Base-by-base conservation (phyloP, 1,140 invertebrate species). In the Drosophila lowei region DNA sequence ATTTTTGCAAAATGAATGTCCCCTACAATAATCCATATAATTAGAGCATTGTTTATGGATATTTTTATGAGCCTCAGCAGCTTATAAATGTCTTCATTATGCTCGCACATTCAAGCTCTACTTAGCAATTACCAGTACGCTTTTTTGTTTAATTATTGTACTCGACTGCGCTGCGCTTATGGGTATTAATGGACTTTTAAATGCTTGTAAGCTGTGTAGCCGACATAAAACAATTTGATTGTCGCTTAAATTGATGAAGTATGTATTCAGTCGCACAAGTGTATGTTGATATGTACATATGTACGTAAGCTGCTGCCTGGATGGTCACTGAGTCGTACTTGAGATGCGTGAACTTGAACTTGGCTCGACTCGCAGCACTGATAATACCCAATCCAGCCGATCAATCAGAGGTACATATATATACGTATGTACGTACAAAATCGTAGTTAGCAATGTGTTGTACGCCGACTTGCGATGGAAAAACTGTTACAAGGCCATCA, bases 291-390 rank as follows among this genome's bases (percentile, higher is more conserved):
- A 9, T 34, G 30, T 38, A 38, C 11, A 13, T 13, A 5, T 38
- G 34, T 48, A 30, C 59, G 50, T 72, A 57, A 54, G 64, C 54
- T 34, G 38, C 53, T 25, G 46, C n/a, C 13, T 63, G 55, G 34
- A 38, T 38, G 34, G 34, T 38, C 34, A 38, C 34, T 38, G 11
- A 38, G 34, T 38, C 34, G 11, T 64, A 65, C 72, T 75, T 70
- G 65, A 61, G 56, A 57, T 56, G 55, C n/a, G 18, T 75, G 75
- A 71, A 61, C 72, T 74, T 77, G 75, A 75, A 77, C 75, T 77
- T 77, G 72, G 71, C 46, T 43, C 28, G 42, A 44, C 44, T 44
- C 23, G 52, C 42, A 62, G 54, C 55, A n/a, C 52, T 73, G 62
- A 72, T 75, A 75, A 60, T 65, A 75, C 38, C 46, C 34, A 38